Conservation (phyloP, 2,888 invertebrate genomes). For the Elaeidobius kamerunicus region DNA sequence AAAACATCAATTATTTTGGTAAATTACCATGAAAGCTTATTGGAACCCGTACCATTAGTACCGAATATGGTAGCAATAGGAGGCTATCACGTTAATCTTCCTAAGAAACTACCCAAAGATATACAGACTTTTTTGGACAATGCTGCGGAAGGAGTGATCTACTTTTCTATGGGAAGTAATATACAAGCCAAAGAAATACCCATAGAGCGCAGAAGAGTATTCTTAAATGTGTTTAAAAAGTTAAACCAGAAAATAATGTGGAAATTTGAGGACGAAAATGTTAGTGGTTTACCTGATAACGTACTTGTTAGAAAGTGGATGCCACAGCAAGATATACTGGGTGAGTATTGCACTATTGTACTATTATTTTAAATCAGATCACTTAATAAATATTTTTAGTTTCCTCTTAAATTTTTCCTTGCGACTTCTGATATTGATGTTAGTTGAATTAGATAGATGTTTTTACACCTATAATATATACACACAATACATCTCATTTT, state of each 20-base stretch:
- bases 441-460: no score
- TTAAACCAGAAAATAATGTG: slow-evolving; percentile 63
- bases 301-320: slow-evolving; percentile 62
- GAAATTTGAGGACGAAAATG: slow-evolving; percentile 63
- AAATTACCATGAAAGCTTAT: slow-evolving; percentile 52
- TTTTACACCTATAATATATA: no score
- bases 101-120: slow-evolving; percentile 37
- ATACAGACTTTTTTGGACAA: slow-evolving; percentile 34
- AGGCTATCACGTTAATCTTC: slow-evolving; percentile 50
- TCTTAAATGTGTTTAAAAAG: slow-evolving; percentile 57
- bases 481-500: no score
- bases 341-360: no score
- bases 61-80: slow-evolving; percentile 58
- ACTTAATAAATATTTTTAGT: no score
- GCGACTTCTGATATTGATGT: no score
- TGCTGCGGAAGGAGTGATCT: slow-evolving; percentile 48
- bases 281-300: slow-evolving; percentile 56
- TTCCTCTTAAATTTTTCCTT: no score
- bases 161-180: slow-evolving; percentile 60
- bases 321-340: slow-evolving; percentile 54
- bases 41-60: slow-evolving; percentile 51
- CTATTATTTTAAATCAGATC: no score
- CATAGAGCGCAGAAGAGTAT: slow-evolving; percentile 51
- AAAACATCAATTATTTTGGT: slow-evolving; percentile 40
- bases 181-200: slow-evolving; percentile 55